Base-by-base conservation (phyloP, 2,113 vertebrate species). In the Typhlomys cinereus region DNA sequence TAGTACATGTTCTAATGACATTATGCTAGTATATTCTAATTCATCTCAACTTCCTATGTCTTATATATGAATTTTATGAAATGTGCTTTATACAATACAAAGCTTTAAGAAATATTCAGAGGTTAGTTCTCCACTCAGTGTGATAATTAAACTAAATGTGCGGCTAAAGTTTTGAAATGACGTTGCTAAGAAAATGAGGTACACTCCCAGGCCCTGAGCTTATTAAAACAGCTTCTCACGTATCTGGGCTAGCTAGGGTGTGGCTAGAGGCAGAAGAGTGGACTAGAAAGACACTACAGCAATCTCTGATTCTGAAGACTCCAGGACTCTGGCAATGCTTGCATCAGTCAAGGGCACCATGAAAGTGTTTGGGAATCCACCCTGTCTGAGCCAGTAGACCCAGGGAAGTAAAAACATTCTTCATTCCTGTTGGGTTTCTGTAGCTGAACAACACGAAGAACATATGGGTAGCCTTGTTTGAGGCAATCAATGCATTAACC, bases 141-240 rank as follows among this genome's bases (percentile, higher is more conserved):
- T 54, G 31, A 92, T 61, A 94, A 91, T 61, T 82, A 90, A 85
- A 70, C 31, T 50, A 6, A 66, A 92, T 79, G 7, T 79, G 46
- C 52, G 64, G 52, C 48, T 54, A 88, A n/a, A 31, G 3, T 88
- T 95, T 89, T 80, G 74, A 90, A 96, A 80, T 93, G 70, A 34
- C 6, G 1, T 90, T 89, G 50, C 36, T 88, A n/a, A 90, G 75
- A 50, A 91, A 95, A 94, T 82, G 27, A 96, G 54, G 54, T 78
- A 83, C 41, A 64, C 34, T 94, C 71, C 34, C 70, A 13, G 69
- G 87, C 39, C 44, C 70, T 86, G 88, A 54, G 91, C 78, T 84
- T 91, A 79, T 95, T 97, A 94, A 95, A 96, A 93, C 84, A 94
- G 48, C 90, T 48, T 73, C 41, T 95, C 90, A 88, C 93, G 79